These are phyloP conservation scores for Ambastaia sidthimunki DNA, from an alignment of 2,797 vertebrate genomes.

Conservation along the genomic window DNA sequence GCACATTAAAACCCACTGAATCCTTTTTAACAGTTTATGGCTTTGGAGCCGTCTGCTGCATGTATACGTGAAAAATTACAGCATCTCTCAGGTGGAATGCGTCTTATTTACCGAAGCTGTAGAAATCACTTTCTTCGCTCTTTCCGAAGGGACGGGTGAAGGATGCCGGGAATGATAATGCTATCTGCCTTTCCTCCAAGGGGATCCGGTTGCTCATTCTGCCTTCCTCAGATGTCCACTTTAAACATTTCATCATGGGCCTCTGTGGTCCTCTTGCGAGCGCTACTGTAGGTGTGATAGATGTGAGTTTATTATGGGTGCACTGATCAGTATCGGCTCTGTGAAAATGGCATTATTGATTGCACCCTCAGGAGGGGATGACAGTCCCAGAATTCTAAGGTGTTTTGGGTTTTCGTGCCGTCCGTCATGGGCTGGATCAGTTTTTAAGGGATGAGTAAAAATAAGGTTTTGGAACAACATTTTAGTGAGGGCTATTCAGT, in stretches of 20 bases:
- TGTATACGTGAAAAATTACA: slow-evolving; percentile 14
- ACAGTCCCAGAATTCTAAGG: slow-evolving; percentile 56
- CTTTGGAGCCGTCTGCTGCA: slow-evolving; percentile 18
- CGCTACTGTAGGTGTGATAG: slow-evolving; percentile 62
- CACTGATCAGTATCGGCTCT: slow-evolving; percentile 74
- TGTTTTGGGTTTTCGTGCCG: slow-evolving; percentile 58
- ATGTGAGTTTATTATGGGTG: slow-evolving; percentile 78
- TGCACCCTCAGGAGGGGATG: slow-evolving; percentile 63
- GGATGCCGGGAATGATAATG: slow-evolving; percentile 42
- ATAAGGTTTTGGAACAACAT: slow-evolving; percentile 27
- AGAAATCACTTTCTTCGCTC: slow-evolving; percentile 20
- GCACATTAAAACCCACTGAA: slow-evolving; percentile 34
- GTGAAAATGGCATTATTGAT: slow-evolving; percentile 78
- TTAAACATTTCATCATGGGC: slow-evolving; percentile 74
- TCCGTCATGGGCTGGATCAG: slow-evolving; percentile 63
- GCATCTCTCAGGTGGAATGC: slow-evolving; percentile 12
- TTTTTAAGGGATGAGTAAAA: slow-evolving; percentile 50
- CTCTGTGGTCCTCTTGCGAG: slow-evolving; percentile 58
- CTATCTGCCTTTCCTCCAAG: slow-evolving; percentile 47
- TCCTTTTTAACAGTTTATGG: neutral
- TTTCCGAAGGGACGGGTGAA: neutral
- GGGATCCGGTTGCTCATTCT: slow-evolving; percentile 42
- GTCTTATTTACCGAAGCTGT: slow-evolving; percentile 30
- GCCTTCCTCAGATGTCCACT: slow-evolving; percentile 71
- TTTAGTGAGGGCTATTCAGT: slow-evolving; percentile 15